Evolutionary conservation across 1,140 invertebrate species (phyloP), one percentile per base, ranked within the genome.

Genomic region (Monochamus saltuarius): DNA sequence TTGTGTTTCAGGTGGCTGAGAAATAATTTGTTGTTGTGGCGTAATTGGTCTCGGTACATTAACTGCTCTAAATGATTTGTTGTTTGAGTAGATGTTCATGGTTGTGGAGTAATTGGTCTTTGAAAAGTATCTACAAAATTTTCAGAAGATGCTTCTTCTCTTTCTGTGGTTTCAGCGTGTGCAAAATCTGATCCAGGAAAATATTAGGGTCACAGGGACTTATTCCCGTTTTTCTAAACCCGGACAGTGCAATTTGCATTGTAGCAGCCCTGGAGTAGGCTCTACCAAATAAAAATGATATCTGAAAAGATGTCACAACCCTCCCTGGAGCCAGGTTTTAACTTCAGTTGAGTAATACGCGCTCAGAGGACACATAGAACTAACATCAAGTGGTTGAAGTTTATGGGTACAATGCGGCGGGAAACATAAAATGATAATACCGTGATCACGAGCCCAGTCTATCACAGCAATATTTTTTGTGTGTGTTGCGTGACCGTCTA

Each of bases 111-210:
- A n/a, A n/a, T n/a, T n/a, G n/a, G n/a, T n/a, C n/a, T n/a, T n/a
- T n/a, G n/a, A n/a, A n/a, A n/a, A n/a, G n/a, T n/a, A n/a, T n/a
- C n/a, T n/a, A n/a, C n/a, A n/a, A n/a, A n/a, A n/a, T n/a, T n/a
- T n/a, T n/a, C n/a, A n/a, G n/a, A n/a, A n/a, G n/a, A n/a, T n/a
- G n/a, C n/a, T n/a, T n/a, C n/a, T n/a, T n/a, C n/a, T n/a, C n/a
- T n/a, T n/a, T 73, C 59, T n/a, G 70, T 72, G 46, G 69, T 73
- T 60, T 56, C 49, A 11, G 70, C 73, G 61, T 66, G 46, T 53
- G 64, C 37, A 67, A 77, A 77, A 69, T 77, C 70, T n/a, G 60
- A 43, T 53, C 77, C 72, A 55, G 64, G 61, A 78, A 79, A 55
- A 68, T 67, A 68, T 75, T 65, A 39, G 56, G 54, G 51, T 78